These are phyloP conservation scores for Oreocharis arfaki DNA, from an alignment of 2,113 vertebrate genomes.

Conservation along the genomic window DNA sequence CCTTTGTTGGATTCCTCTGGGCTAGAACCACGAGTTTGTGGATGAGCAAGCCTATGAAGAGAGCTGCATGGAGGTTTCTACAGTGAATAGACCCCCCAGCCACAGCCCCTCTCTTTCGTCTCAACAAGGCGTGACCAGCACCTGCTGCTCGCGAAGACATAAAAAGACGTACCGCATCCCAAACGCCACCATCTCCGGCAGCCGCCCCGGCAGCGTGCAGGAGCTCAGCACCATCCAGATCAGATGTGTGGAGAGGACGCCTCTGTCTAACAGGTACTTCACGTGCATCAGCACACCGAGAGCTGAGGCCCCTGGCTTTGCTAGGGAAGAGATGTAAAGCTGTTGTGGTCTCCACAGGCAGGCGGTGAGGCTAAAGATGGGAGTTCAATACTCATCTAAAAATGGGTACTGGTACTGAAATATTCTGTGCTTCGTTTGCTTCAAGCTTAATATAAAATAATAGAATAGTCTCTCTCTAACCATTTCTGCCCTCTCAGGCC, in stretches of 20 bases:
- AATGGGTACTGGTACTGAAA: neutral
- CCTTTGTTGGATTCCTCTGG: neutral
- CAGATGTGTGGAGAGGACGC: conserved; percentile 82
- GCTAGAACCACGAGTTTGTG: conserved; percentile 92
- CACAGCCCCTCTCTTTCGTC: conserved; percentile 85
- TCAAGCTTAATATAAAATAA: neutral
- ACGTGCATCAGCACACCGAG: rapidly evolving
- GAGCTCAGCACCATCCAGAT: conserved; percentile 97
- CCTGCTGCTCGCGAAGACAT: conserved; percentile 86
- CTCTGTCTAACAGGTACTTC: conserved; percentile 84
- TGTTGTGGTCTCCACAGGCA: neutral
- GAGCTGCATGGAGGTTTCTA: conserved; percentile 83
- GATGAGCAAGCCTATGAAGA: conserved; percentile 88
- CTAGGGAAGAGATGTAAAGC: neutral
- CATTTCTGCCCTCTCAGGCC: neutral
- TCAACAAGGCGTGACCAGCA: conserved; percentile 79
- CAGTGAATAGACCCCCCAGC: conserved; percentile 79
- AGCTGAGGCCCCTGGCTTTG: neutral
- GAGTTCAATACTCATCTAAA: neutral
- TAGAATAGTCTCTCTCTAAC: neutral
- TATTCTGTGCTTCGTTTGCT: neutral
- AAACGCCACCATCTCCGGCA: conserved; percentile 75
- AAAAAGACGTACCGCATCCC: conserved; percentile 88
- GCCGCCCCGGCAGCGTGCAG: conserved; percentile 80
- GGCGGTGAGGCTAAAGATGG: neutral